Percentiles rank a stretch among this genome's conserved stretches.
Evolutionary conservation across 2,113 vertebrate species (phyloP).

Genomic region (Catharus minimus): DNA sequence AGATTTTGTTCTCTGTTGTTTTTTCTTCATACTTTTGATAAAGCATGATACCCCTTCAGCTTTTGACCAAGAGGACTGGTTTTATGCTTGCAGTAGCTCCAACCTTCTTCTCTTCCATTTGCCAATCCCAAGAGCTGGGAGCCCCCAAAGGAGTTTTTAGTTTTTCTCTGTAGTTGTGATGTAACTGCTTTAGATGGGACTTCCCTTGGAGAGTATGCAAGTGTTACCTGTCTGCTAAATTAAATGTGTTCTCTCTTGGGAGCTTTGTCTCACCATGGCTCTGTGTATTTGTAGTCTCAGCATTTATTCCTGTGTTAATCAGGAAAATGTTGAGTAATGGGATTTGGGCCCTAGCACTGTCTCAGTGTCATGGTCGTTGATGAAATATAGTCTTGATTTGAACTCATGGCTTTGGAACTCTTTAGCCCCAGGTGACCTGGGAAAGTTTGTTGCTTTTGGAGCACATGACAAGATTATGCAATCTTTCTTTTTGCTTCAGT

Average conservation of each 20-base stretch:
- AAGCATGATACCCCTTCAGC: background rate
- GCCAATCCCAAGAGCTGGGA: background rate
- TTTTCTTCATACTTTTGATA: background rate
- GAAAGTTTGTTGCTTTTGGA: constrained; percentile 13
- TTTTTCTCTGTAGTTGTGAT: background rate
- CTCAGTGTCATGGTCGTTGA: background rate
- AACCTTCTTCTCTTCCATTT: background rate
- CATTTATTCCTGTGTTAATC: background rate
- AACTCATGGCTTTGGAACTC: constrained; percentile 31
- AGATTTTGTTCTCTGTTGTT: background rate
- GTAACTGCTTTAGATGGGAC: background rate
- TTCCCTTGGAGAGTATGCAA: background rate
- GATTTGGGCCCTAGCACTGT: background rate
- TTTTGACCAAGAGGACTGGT: background rate
- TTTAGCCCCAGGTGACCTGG: constrained; percentile 30
- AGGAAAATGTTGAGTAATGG: background rate
- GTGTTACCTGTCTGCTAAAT: background rate
- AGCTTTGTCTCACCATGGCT: background rate
- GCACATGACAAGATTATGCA: constrained; percentile 1
- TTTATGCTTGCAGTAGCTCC: background rate
- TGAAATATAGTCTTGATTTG: background rate
- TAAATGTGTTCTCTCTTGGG: background rate
- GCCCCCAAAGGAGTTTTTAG: background rate
- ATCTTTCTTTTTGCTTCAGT: background rate
- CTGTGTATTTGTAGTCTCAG: background rate